Evolutionary conservation across 30 jellyfish, hydroid and myxozoan genomes (phyloP).

Genomic region (Turritopsis dohrnii): DNA sequence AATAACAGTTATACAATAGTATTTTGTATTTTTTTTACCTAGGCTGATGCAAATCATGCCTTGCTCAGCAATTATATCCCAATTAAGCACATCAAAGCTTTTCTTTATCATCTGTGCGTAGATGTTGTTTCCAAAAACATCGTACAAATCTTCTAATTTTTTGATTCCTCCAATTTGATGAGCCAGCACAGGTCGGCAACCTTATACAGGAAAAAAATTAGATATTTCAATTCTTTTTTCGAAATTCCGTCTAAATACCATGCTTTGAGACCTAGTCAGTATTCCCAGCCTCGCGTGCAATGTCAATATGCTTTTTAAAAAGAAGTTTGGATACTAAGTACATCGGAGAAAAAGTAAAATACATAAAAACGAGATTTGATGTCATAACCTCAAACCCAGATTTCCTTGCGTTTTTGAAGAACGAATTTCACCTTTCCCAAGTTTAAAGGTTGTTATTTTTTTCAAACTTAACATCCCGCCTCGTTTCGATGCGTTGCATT

Average conservation of each 20-base stretch:
- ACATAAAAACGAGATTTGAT: too few relatives aligned
- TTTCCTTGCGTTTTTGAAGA: too few relatives aligned
- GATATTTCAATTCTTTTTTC: background rate
- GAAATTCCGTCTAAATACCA: background rate
- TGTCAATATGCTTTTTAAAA: too few relatives aligned
- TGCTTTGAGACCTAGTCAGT: background rate
- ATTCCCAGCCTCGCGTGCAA: too few relatives aligned
- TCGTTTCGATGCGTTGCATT: too few relatives aligned
- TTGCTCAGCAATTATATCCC: slow-evolving; percentile 15
- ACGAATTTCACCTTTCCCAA: too few relatives aligned
- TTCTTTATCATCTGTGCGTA: background rate
- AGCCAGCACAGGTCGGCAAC: background rate
- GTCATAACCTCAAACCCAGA: too few relatives aligned
- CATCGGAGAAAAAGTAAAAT: too few relatives aligned
- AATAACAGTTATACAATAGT: background rate
- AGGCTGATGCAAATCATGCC: background rate
- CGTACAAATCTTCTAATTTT: background rate
- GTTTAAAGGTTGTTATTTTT: too few relatives aligned
- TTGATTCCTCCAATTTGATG: background rate
- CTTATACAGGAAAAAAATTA: background rate
- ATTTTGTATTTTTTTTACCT: too few relatives aligned
- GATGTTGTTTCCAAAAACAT: slow-evolving; percentile 5
- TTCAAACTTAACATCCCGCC: too few relatives aligned
- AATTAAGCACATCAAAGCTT: background rate
- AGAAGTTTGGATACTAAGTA: too few relatives aligned